These are phyloP conservation scores for Brachionus paranguensis DNA, from an alignment of 1,140 invertebrate genomes.

Conservation along the genomic window DNA sequence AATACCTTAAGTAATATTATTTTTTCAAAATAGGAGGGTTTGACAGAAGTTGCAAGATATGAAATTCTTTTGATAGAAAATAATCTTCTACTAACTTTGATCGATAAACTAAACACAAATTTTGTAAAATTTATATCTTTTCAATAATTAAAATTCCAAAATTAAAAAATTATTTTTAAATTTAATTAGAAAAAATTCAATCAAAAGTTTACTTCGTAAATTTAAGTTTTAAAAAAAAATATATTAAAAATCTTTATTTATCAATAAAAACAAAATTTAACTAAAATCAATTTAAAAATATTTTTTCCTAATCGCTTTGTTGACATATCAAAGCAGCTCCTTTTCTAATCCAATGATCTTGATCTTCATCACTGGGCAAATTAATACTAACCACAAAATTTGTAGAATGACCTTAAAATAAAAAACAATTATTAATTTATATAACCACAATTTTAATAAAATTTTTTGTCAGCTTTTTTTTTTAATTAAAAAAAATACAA, in stretches of 20 bases:
- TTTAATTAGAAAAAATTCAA: too few species aligned
- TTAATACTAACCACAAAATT: slow-evolving; percentile 77
- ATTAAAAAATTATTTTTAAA: neutral
- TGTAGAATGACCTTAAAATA: slow-evolving; percentile 66
- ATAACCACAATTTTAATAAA: too few species aligned
- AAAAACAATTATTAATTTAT: neutral
- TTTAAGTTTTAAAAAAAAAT: neutral
- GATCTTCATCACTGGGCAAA: slow-evolving; percentile 60
- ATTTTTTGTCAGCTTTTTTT: too few species aligned
- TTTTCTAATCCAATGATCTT: slow-evolving; percentile 75
- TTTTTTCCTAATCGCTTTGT: slow-evolving; percentile 61
- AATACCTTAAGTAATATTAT: too few species aligned
- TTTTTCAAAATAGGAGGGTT: too few species aligned
- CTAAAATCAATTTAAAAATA: neutral
- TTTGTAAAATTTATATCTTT: too few species aligned
- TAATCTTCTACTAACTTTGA: too few species aligned
- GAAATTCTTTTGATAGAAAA: too few species aligned
- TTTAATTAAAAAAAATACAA: too few species aligned
- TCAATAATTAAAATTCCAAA: neutral
- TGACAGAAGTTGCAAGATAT: too few species aligned
- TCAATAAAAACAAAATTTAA: slow-evolving; percentile 8
- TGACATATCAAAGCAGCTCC: slow-evolving; percentile 75
- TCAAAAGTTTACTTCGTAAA: too few species aligned
- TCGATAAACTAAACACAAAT: too few species aligned
- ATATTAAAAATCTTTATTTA: neutral